Conservation (phyloP, 1,140 invertebrate genomes). For the Drosophila takahashii region DNA sequence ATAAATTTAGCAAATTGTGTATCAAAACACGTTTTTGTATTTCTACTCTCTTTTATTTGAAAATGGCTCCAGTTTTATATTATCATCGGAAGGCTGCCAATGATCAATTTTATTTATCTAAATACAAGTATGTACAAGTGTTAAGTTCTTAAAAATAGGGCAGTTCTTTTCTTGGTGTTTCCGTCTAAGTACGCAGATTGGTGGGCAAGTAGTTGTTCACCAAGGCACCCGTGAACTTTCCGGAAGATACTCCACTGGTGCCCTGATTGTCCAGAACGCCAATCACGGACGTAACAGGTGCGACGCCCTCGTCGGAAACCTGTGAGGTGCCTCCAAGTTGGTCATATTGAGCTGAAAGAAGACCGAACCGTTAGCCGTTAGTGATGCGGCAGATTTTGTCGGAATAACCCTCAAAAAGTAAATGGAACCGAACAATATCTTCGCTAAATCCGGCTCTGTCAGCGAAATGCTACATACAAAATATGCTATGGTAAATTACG, state of each 20-base stretch:
- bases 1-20: conserved; percentile 41
- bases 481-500: conserved; percentile 15
- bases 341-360: conserved; percentile 78
- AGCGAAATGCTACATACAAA: conserved; percentile 12
- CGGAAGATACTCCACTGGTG: neutral
- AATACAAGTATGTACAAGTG: conserved; percentile 27
- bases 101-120: conserved; percentile 43
- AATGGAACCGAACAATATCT: neutral
- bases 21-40: conserved; percentile 14
- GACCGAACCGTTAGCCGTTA: conserved; percentile 8
- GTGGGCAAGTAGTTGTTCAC: conserved; percentile 69
- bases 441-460: neutral
- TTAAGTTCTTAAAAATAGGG: conserved; percentile 38
- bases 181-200: conserved; percentile 44
- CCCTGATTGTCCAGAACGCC: conserved; percentile 64
- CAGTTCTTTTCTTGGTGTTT: conserved; percentile 41
- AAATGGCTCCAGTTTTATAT: conserved; percentile 27
- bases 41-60: conserved; percentile 11
- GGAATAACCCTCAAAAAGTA: neutral
- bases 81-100: neutral
- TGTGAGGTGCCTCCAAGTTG: conserved; percentile 80
- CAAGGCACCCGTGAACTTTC: conserved; percentile 21
- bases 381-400: conserved; percentile 1
- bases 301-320: conserved; percentile 77
- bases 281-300: conserved; percentile 79